Evolutionary conservation across 2,797 vertebrate species (phyloP).

Genomic region (Micrastur ruficollis): DNA sequence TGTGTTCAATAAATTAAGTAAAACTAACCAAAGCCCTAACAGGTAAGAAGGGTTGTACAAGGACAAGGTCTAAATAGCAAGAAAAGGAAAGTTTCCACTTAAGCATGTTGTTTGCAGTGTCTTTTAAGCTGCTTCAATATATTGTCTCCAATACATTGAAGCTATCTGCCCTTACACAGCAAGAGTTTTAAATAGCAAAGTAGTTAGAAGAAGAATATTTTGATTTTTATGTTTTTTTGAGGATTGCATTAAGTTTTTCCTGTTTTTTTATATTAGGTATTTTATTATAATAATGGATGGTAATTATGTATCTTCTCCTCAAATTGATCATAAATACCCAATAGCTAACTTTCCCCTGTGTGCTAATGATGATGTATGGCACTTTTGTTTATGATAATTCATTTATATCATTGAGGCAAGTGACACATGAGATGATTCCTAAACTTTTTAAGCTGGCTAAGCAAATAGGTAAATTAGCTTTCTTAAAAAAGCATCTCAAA

Average conservation of each 20-base stretch:
- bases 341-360: neutral
- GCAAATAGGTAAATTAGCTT: neutral
- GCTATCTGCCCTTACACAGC: neutral
- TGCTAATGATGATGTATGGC: conserved; percentile 1
- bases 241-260: neutral
- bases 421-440: neutral
- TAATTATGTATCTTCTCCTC: neutral
- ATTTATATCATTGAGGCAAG: neutral
- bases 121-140: neutral
- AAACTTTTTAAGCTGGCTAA: neutral
- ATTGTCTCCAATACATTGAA: neutral
- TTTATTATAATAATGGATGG: neutral
- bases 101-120: neutral
- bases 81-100: neutral
- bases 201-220: neutral
- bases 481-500: neutral
- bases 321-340: conserved; percentile 32
- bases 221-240: neutral
- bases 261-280: neutral
- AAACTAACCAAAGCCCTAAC: neutral
- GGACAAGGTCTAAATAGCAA: neutral
- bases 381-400: conserved; percentile 17
- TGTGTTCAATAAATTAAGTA: neutral
- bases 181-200: neutral
- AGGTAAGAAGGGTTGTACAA: neutral